Evolutionary conservation across 2,113 vertebrate genomes (phyloP), one percentile per base, ranked within the genome.

Genomic region (Phylloscopus whistleri): DNA sequence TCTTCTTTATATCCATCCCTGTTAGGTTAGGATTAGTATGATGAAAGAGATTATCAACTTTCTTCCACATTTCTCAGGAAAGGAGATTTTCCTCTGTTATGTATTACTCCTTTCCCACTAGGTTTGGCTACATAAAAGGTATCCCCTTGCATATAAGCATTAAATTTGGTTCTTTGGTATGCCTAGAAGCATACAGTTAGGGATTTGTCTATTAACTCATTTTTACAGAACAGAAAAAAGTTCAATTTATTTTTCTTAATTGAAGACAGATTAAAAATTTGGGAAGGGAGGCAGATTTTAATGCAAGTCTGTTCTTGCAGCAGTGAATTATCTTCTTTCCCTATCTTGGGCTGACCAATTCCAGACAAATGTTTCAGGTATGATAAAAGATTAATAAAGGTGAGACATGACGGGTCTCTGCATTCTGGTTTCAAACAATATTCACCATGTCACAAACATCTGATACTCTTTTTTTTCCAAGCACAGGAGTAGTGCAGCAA

Each of bases 401-500:
- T 56, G 10, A 80, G 26, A 76, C 77, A 51, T 18, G 7, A 79
- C 51, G 7, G 2, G 11, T 75, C 16, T 83, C 62, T 4, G 6
- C 6, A 27, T 73, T 89, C 51, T 73, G 12, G 3, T 62, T 84
- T 91, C 48, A 66, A 66, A 37, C 4, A 84, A 49, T 59, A 37
- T 10, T 68, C 44, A 17, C 24, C 9, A 6, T 41, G 37, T 66
- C 79, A 84, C 20, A 62, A 73, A 68, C 6, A 48, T 31, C 41
- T 58, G 63, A 82, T 68, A 35, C 12, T 44, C 5, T 11, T 56
- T 56, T 66, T 56, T 23, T 7, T 11, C 10, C 41, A 41, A 51
- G 8, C 2, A 1, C 11, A 9, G 1, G 2, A 67, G 33, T 2
- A 14, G 33, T 22, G 16, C 35, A 81, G 31, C 13, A 41, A 31